Evolutionary conservation across 2,888 invertebrate genomes (phyloP).

Genomic region (Acholoe squamosa): DNA sequence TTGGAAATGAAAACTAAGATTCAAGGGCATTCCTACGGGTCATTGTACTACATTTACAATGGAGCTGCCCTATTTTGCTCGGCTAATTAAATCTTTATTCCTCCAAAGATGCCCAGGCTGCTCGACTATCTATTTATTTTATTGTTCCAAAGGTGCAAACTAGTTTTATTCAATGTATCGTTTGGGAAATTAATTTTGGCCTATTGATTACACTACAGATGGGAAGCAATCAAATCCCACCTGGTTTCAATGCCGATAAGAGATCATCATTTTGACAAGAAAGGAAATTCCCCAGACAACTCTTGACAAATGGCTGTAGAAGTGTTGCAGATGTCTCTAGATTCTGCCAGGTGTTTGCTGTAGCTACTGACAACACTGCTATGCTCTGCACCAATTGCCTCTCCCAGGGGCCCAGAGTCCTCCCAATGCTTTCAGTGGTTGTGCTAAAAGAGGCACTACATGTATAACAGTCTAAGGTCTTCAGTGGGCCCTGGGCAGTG

Average conservation of each 20-base stretch:
- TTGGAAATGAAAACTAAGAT: no score
- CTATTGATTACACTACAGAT: neutral
- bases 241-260: neutral
- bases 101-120: neutral
- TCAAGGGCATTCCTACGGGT: no score
- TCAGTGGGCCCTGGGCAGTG: slow-evolving; percentile 22
- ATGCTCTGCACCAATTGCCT: neutral
- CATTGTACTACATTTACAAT: no score
- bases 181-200: neutral
- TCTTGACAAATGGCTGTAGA: neutral
- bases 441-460: neutral
- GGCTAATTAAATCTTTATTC: neutral
- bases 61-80: no score
- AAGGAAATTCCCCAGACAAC: neutral
- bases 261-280: slow-evolving; percentile 3
- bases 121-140: neutral
- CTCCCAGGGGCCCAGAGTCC: neutral
- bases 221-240: no score
- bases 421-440: neutral
- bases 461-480: slow-evolving; percentile 1
- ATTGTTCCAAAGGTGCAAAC: neutral
- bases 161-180: neutral
- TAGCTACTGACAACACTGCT: neutral
- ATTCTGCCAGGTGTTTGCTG: slow-evolving; percentile 1
- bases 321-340: neutral